Percentiles rank a stretch among this genome's conserved stretches.
These are phyloP conservation scores for Psylliodes chrysocephalus DNA, from an alignment of 2,888 invertebrate species.

Conservation along the genomic window DNA sequence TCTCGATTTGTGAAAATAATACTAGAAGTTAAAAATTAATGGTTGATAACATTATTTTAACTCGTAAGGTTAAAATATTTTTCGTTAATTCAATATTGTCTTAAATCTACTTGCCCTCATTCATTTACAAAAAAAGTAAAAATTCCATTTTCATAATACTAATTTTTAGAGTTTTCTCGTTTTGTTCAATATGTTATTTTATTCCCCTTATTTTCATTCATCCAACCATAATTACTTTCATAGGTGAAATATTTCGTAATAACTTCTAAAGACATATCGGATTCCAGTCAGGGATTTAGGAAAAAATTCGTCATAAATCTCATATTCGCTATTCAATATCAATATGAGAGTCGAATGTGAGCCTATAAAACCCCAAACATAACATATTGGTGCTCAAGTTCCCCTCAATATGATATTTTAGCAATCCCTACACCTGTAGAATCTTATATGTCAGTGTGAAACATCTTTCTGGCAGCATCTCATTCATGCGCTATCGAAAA, in stretches of 20 bases:
- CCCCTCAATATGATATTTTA: constrained; percentile 63
- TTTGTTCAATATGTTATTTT: too few species aligned
- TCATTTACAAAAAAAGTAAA: too few species aligned
- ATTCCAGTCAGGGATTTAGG: constrained; percentile 36
- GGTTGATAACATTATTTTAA: too few species aligned
- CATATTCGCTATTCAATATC: constrained; percentile 56
- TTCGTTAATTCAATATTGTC: too few species aligned
- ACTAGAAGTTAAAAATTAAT: too few species aligned
- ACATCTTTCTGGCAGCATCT: constrained; percentile 40
- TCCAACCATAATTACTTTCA: neutral
- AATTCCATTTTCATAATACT: too few species aligned
- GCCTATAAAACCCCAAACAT: constrained; percentile 59
- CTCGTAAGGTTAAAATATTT: too few species aligned
- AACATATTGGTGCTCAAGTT: constrained; percentile 60
- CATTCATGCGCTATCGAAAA: constrained; percentile 1
- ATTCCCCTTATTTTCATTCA: too few species aligned
- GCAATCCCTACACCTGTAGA: constrained; percentile 62
- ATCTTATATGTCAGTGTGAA: constrained; percentile 52
- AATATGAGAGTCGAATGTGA: constrained; percentile 59
- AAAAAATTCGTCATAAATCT: constrained; percentile 52
- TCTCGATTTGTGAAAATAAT: too few species aligned
- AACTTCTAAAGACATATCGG: constrained; percentile 22
- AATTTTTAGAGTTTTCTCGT: too few species aligned
- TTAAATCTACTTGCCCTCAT: too few species aligned
- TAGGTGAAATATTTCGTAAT: neutral